Percentiles rank a stretch among this genome's conserved stretches.
Evolutionary conservation across 2,797 vertebrate genomes (phyloP).

Genomic region (Tadarida brasiliensis): DNA sequence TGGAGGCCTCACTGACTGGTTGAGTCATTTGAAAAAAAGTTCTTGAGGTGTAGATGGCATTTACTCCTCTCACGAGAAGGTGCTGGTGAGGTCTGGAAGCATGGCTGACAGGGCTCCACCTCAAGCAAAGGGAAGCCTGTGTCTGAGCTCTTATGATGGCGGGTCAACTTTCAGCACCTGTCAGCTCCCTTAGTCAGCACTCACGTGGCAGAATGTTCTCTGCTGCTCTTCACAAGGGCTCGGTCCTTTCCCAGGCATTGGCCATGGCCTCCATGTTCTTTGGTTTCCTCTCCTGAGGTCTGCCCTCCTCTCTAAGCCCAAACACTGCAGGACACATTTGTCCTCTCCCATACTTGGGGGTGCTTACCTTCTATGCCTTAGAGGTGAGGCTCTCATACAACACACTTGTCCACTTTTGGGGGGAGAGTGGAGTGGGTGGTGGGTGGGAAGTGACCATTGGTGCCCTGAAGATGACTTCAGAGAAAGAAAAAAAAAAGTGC

Average conservation of each 20-base stretch:
- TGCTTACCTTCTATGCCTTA: not conserved
- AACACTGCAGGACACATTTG: not conserved
- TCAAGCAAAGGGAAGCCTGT: not conserved
- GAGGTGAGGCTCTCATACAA: not conserved
- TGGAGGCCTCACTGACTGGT: not conserved
- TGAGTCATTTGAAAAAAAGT: not conserved
- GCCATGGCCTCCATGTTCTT: accelerated
- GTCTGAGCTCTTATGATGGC: accelerated
- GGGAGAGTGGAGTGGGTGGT: not conserved
- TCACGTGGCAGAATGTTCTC: not conserved
- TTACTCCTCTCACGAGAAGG: not conserved
- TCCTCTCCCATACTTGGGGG: not conserved
- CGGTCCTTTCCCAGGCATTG: not conserved
- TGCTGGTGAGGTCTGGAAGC: not conserved
- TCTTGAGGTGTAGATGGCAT: not conserved
- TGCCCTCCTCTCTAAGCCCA: not conserved
- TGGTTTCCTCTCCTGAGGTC: not conserved
- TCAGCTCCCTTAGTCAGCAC: accelerated
- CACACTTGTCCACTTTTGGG: not conserved
- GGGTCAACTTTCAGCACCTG: accelerated
- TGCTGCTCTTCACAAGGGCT: not conserved
- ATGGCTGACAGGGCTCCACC: accelerated
- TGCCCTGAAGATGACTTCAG: not conserved
- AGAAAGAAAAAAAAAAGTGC: not conserved
- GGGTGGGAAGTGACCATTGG: not conserved